Percentiles rank a stretch among this genome's conserved stretches.
Conservation (phyloP, 2,113 vertebrate species). For the Pavo muticus region DNA sequence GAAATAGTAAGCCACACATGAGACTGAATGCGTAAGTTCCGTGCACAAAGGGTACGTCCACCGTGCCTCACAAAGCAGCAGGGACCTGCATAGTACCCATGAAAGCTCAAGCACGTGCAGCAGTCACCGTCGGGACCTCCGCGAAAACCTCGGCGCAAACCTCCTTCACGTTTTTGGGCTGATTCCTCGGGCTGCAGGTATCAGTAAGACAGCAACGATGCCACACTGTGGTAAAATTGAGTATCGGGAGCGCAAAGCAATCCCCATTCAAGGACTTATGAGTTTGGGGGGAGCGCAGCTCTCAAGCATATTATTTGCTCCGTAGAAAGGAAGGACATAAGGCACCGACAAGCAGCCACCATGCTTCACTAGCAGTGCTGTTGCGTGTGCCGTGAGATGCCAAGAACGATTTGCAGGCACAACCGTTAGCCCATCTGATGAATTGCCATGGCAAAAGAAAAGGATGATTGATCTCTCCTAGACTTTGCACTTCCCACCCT, state of each 20-base stretch:
- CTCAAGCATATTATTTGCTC: too few relatives aligned
- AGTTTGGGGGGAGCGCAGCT: background rate
- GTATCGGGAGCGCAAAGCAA: background rate
- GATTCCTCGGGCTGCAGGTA: accelerated
- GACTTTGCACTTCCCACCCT: background rate
- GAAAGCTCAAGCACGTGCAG: accelerated
- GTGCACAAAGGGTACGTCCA: background rate
- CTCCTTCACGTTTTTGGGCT: accelerated
- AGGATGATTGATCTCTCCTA: too few relatives aligned
- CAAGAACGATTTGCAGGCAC: background rate
- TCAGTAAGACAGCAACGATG: background rate
- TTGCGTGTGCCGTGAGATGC: background rate
- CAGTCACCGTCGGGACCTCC: accelerated
- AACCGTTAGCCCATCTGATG: background rate
- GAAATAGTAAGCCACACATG: accelerated
- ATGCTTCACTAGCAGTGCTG: background rate
- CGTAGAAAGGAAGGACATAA: background rate
- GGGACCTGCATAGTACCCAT: accelerated
- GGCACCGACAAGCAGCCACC: accelerated
- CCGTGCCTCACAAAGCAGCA: background rate
- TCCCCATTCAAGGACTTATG: background rate
- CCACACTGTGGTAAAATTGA: slow-evolving; percentile 23
- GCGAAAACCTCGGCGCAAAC: background rate
- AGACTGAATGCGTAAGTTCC: accelerated
- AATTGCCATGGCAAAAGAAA: background rate